These are phyloP conservation scores for Drosophila ficusphila DNA, from an alignment of 1,140 invertebrate genomes.

Conservation along the genomic window DNA sequence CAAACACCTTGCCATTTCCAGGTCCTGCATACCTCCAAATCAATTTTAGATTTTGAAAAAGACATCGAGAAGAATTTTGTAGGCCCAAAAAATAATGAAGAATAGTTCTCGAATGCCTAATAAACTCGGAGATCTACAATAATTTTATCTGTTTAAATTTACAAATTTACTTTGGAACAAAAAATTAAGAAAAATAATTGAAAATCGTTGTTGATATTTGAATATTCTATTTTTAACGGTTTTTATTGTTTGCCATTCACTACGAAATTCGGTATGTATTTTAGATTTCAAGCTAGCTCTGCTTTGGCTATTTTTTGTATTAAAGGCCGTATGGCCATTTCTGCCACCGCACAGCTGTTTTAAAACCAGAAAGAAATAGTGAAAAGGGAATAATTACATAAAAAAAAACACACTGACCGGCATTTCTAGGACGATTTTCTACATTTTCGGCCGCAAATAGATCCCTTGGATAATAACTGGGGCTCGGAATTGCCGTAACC, in stretches of 20 bases:
- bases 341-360: slow-evolving; percentile 14
- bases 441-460: not conserved
- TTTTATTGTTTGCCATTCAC: not conserved
- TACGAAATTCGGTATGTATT: not conserved
- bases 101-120: not conserved
- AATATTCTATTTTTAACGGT: not conserved
- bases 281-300: not conserved
- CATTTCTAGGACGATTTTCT: slow-evolving; percentile 22
- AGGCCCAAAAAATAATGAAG: not conserved
- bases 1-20: slow-evolving; percentile 85
- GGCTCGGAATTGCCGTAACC: not conserved
- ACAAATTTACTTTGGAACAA: no score
- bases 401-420: slow-evolving; percentile 48
- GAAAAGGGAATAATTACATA: slow-evolving; percentile 52
- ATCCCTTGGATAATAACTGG: not conserved
- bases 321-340: not conserved
- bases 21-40: slow-evolving; percentile 85
- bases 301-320: not conserved
- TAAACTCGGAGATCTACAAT: no score
- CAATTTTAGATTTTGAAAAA: slow-evolving; percentile 59
- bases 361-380: slow-evolving; percentile 15
- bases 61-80: not conserved
- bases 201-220: not conserved
- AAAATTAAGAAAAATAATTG: no score
- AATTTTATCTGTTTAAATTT: no score